Evolutionary conservation across 35 echinoderm and acorn worm genomes (phyloP), one percentile per base, ranked within the genome.

Genomic region (Eucidaris tribuloides): DNA sequence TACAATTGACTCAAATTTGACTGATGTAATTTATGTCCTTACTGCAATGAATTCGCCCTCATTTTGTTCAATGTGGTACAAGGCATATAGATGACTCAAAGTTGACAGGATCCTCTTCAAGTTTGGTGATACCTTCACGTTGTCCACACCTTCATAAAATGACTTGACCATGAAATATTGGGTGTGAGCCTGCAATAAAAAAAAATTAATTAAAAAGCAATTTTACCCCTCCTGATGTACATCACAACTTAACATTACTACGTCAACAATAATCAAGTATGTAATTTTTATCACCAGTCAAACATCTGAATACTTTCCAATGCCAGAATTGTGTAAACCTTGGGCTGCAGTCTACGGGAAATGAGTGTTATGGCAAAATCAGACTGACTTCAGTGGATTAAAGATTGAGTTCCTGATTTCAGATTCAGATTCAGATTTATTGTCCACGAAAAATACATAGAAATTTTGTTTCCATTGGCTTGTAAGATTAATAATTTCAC

Each of bases 31-130:
- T n/a, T n/a, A n/a, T n/a, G n/a, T n/a, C n/a, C n/a, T n/a, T n/a
- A n/a, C 91, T 76, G 57, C 27, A 74, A 44, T 44, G 36, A 94
- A 94, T 60, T 94, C 92, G 9, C 86, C 92, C 40, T 76, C 35
- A 52, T 81, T 89, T 60, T 79, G 61, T 19, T 84, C 68, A 31
- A 94, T 89, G 19, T 62, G 49, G 71, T 89, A 81, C 15, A 89
- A 25, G 20, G 92, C 81, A 77, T 85, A 89, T 15, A 94, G 63
- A 3, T 57, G 43, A 58, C 86, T 58, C 1, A 94, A 77, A 6
- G 68, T 80, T 17, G 54, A 58, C 4, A 94, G 62, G 30, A 72
- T 42, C 2, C 42, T 46, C 44, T 55, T 14, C 24, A 52, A 83
- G n/a, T 13, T 79, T 39, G 28, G 45, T 27, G 42, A 48, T 52